Conservation (phyloP, 2,797 vertebrate species). For the Holocentrus rufus region DNA sequence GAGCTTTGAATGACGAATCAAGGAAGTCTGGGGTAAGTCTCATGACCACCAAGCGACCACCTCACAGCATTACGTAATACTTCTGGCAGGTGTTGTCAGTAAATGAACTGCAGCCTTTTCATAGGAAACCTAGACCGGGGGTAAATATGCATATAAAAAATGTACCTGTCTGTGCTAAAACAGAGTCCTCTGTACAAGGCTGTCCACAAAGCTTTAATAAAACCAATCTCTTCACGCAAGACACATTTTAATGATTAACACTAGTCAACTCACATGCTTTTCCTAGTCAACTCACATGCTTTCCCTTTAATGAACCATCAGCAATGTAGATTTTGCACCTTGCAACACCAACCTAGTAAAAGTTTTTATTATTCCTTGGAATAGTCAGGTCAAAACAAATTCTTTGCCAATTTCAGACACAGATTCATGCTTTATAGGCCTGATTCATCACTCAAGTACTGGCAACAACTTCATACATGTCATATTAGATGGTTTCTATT, state of each 20-base stretch:
- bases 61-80: neutral
- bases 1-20: conserved; percentile 84
- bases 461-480: neutral
- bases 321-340: neutral
- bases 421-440: neutral
- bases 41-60: conserved; percentile 33
- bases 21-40: conserved; percentile 83
- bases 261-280: no score
- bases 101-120: conserved; percentile 9
- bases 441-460: conserved; percentile 11
- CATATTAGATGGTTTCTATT: neutral
- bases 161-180: neutral
- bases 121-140: neutral
- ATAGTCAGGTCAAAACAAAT: conserved; percentile 28
- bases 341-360: neutral
- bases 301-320: neutral
- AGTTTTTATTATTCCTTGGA: neutral
- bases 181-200: neutral
- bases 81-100: conserved; percentile 53
- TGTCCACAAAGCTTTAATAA: neutral
- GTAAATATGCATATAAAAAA: no score
- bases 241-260: neutral
- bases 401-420: neutral
- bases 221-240: neutral
- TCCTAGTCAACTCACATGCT: no score